Evolutionary conservation across 2,797 vertebrate species (phyloP).

Genomic region (Macrochelys suwanniensis): DNA sequence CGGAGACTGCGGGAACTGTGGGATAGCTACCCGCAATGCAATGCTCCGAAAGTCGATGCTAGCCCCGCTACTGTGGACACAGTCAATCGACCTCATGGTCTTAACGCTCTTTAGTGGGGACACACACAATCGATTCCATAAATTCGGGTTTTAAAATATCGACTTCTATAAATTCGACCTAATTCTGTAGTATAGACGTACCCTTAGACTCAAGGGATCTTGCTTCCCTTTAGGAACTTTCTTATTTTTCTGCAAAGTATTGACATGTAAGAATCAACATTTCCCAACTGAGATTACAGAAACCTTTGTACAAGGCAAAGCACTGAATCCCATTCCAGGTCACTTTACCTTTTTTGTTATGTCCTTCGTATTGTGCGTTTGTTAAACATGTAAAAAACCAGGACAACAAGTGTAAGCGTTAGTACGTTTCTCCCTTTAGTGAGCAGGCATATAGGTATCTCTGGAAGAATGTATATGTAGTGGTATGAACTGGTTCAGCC

Average conservation of each 20-base stretch:
- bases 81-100: no score
- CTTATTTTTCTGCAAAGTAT: neutral
- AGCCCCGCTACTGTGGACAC: no score
- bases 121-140: no score
- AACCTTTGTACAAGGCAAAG: neutral
- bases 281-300: neutral
- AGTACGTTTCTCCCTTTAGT: neutral
- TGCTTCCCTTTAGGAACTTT: neutral
- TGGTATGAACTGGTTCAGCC: neutral
- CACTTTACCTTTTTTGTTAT: neutral
- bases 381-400: neutral
- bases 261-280: fast-evolving
- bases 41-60: no score
- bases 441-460: neutral
- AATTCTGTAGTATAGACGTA: no score
- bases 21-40: no score
- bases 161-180: no score
- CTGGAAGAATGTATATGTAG: fast-evolving
- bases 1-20: no score
- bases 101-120: no score
- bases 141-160: no score
- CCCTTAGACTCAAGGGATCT: neutral
- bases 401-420: neutral
- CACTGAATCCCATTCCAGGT: neutral
- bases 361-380: neutral